Evolutionary conservation across 2,113 vertebrate genomes (phyloP).

Genomic region (Nycticorax nycticorax): DNA sequence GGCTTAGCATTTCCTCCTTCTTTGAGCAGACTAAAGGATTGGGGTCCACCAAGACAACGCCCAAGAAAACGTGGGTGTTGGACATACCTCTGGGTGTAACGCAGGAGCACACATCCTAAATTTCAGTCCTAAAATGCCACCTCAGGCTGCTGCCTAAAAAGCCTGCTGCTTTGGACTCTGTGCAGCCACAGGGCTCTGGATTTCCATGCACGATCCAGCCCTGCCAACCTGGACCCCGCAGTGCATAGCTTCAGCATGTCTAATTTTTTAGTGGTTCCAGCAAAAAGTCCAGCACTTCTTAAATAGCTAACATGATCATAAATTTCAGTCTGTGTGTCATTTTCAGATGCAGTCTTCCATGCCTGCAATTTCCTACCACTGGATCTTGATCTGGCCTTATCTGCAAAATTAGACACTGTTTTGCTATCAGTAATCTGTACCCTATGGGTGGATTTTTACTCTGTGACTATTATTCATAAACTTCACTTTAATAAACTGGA

Average conservation of each 20-base stretch:
- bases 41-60: background rate
- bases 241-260: background rate
- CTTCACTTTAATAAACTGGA: constrained; percentile 8
- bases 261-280: background rate
- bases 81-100: background rate
- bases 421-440: constrained; percentile 30
- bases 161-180: background rate
- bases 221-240: background rate
- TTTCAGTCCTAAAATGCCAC: background rate
- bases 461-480: background rate
- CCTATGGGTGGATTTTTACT: background rate
- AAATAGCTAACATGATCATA: background rate
- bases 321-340: background rate
- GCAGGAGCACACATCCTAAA: background rate
- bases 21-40: background rate
- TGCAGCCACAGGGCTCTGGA: background rate
- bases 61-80: background rate
- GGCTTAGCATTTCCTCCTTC: background rate
- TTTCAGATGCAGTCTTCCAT: background rate
- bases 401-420: constrained; percentile 25
- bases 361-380: constrained; percentile 38
- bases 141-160: background rate
- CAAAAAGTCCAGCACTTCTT: background rate
- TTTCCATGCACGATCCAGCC: background rate
- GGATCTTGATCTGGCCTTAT: constrained; percentile 34